Base-by-base conservation (phyloP, 2,797 vertebrate genomes). In the Chiroxiphia lanceolata region DNA sequence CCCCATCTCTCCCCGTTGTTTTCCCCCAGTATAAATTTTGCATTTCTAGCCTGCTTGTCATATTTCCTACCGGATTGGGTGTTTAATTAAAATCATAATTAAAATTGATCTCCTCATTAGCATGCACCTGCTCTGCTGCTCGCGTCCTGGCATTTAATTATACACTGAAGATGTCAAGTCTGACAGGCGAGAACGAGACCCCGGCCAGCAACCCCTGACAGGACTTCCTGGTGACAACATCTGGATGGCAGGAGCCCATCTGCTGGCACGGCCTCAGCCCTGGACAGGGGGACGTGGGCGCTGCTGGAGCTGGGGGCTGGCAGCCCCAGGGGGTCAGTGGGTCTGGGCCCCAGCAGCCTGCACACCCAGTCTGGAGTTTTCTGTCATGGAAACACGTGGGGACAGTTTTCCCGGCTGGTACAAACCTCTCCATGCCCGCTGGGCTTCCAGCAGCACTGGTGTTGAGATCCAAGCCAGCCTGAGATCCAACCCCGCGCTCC, bases 21-120 rank as follows among this genome's bases (percentile, higher is more conserved):
- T 89, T 57, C 33, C 70, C 86, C 74, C 89, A 18, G 78, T 93
- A 87, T 44, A 87, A 96, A 96, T 96, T 96, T 94, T 94, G 94
- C 84, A 89, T 95, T 97, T 96, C 96, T 93, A 96, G 95, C 96
- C 96, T 95, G 97, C 97, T 98, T 98, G 97, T 98, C 98, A 97
- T 97, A 98, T 98, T 98, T 98, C 98, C 98, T 98, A 96, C 97
- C 57, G 98, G 98, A 98, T 98, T 93, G 98, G 98, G 98, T 98
- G 98, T 98, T 98, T 98, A 99, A 99, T 99, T 99, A 98, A 98
- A 99, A 98, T 98, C 98, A 98, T 98, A 98, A 99, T 98, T 98
- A 98, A 98, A 98, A 98, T 98, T 98, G 98, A 99, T 99, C 98
- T 98, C 98, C 98, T 98, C 98, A 98, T 98, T 98, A 98, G 97